phyloP scores from a whole-genome alignment of 2,888 invertebrate genomes.

The Tetanocera ferruginea region DNA sequence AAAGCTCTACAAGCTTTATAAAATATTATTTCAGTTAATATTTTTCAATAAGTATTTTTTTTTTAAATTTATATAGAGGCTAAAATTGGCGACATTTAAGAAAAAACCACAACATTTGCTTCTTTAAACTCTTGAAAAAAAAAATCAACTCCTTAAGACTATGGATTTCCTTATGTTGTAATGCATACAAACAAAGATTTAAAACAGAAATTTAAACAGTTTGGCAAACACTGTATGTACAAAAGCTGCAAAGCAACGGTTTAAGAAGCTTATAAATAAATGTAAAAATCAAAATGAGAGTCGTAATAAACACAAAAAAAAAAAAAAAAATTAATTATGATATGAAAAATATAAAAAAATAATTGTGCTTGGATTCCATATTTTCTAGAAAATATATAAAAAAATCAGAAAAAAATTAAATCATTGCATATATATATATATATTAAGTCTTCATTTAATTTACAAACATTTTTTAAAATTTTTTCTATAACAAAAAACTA shows the following conservation, averaged over 20 bases:
- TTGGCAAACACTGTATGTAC: slow-evolving; percentile 10
- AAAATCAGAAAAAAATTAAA: background rate
- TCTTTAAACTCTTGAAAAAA: background rate
- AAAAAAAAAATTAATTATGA: slow-evolving; percentile 23
- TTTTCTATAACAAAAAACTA: background rate
- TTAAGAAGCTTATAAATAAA: slow-evolving; percentile 10
- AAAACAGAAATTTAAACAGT: slow-evolving; percentile 11
- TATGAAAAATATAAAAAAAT: slow-evolving; percentile 18
- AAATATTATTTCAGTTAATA: too few relatives aligned
- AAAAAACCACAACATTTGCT: background rate
- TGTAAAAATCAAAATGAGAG: slow-evolving; percentile 16
- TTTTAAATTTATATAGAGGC: background rate
- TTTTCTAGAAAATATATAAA: background rate
- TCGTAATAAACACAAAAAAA: slow-evolving; percentile 44
- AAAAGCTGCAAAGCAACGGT: slow-evolving; percentile 6
- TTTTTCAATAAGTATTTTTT: background rate
- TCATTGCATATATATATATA: background rate
- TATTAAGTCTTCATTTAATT: background rate
- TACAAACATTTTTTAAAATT: background rate
- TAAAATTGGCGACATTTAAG: background rate
- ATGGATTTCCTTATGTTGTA: background rate
- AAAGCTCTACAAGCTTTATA: too few relatives aligned
- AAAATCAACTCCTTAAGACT: slow-evolving; percentile 10
- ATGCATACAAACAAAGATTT: slow-evolving; percentile 21
- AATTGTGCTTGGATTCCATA: background rate